These are phyloP conservation scores for Ascaphus truei DNA, from an alignment of 2,113 vertebrate species.

Conservation along the genomic window DNA sequence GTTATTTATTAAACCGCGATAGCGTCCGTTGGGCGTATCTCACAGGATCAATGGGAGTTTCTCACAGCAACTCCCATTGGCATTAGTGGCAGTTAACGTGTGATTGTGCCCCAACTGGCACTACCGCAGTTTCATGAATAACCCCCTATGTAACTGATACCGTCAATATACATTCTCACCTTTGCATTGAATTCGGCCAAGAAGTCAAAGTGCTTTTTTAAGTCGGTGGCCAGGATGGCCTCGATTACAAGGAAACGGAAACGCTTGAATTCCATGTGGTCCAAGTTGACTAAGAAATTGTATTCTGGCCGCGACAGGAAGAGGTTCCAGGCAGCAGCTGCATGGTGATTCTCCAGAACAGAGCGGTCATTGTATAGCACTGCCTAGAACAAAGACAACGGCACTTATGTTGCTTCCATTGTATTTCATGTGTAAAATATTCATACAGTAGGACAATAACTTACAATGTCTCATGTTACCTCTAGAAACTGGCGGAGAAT, in stretches of 20 bases:
- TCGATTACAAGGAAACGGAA: constrained; percentile 97
- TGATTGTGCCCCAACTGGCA: too few species aligned
- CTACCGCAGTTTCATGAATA: too few species aligned
- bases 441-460: too few species aligned
- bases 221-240: constrained; percentile 93
- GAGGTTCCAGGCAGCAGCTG: constrained; percentile 94
- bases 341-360: constrained; percentile 94
- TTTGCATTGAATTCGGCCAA: constrained; percentile 94
- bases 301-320: constrained; percentile 93
- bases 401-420: background rate
- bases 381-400: constrained; percentile 55
- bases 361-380: constrained; percentile 97
- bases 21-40: too few species aligned
- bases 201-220: constrained; percentile 98
- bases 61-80: background rate
- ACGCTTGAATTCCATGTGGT: constrained; percentile 95
- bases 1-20: too few species aligned
- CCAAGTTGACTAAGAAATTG: constrained; percentile 89
- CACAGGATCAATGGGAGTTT: background rate
- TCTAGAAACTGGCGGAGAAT: background rate
- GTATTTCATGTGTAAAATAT: too few species aligned
- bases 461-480: too few species aligned
- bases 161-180: too few species aligned
- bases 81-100: too few species aligned
- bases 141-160: too few species aligned